Evolutionary conservation across 1,140 invertebrate genomes (phyloP), one percentile per base, ranked within the genome.

Genomic region (Diabrotica undecimpunctata): DNA sequence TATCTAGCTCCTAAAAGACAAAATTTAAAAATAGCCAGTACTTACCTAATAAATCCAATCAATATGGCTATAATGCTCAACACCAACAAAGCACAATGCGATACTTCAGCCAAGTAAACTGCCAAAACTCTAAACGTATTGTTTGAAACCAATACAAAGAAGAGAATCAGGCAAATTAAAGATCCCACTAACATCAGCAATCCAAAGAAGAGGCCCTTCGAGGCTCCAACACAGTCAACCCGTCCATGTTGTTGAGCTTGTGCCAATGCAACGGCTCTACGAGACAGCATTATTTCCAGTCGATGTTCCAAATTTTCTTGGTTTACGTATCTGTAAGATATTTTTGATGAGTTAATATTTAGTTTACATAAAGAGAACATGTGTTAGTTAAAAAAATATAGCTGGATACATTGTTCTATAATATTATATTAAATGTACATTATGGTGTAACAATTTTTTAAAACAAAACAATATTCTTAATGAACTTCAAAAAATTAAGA

Each of bases 161-260:
- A 97, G 37, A 96, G 86, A 70, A 96, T 96, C 74, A 96, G 82
- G 78, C 93, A 96, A 76, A 96, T 96, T 53, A 96, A 83, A 6
- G 93, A 93, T n/a, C 90, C 92, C 38, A 96, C 94, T 61, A 96
- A 82, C 50, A 95, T 85, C 13, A 97, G 85, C 12, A 96, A 86
- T 66, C 94, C 94, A 79, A 94, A 92, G 86, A 97, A 97, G n/a
- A 96, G 84, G 68, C 94, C 94, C 77, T 94, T 93, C 76, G 92
- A 94, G 51, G 94, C 93, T 11, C 94, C 94, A 39, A 95, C 91
- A 78, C 94, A 97, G 79, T 96, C 93, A 51, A 95, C 91, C 61
- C 91, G 85, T 61, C 90, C 90, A 68, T 90, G 88, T 79, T 83
- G 80, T 79, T 83, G 80, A 71, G 89, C 90, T 67, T 91, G 90